phyloP scores from a whole-genome alignment of 2,888 invertebrate genomes.

The Ryuthela nishihirai region DNA sequence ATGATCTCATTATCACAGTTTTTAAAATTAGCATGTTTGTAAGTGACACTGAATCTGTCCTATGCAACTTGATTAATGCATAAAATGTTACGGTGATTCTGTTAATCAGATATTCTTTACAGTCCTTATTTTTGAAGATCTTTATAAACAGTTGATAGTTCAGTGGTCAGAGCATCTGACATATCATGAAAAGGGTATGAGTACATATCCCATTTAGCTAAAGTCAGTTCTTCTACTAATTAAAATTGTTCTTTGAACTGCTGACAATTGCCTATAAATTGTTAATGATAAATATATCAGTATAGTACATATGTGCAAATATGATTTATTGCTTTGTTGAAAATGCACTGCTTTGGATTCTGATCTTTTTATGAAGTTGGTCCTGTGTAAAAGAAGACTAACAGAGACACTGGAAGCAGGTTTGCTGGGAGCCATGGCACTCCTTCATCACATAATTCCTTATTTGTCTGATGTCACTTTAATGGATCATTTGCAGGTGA shows the following conservation, averaged over 20 bases:
- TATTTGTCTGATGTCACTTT: constrained; percentile 76
- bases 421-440: constrained; percentile 73
- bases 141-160: no score
- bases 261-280: neutral
- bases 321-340: neutral
- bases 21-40: no score
- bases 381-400: constrained; percentile 72
- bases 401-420: constrained; percentile 84
- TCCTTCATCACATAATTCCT: constrained; percentile 74
- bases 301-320: neutral
- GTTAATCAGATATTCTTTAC: no score
- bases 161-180: no score
- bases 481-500: constrained; percentile 80
- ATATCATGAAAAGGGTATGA: no score
- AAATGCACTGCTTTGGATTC: neutral
- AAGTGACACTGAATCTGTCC: no score
- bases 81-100: no score
- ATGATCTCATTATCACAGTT: no score
- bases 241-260: neutral
- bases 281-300: neutral
- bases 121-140: no score
- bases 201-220: no score
- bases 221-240: no score
- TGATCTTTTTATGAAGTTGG: constrained; percentile 53
- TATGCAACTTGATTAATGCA: no score